phyloP scores from a whole-genome alignment of 1,140 invertebrate species.

The Tribolium castaneum region DNA sequence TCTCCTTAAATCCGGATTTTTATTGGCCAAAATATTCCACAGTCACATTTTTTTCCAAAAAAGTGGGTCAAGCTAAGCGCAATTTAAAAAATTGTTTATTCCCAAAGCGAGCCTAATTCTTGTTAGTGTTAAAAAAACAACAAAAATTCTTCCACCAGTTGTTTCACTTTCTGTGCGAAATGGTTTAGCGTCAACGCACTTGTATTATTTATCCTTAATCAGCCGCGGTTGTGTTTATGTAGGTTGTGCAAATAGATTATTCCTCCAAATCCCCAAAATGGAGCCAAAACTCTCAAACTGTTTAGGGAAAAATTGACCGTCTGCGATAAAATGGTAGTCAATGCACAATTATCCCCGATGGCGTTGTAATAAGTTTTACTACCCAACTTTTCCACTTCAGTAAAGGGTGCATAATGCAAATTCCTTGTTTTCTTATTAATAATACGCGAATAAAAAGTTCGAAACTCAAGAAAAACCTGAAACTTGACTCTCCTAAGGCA shows the following conservation, averaged over 20 bases:
- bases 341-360: background rate
- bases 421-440: slow-evolving; percentile 22
- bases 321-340: background rate
- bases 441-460: slow-evolving; percentile 7
- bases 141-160: background rate
- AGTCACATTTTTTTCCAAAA: background rate
- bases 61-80: background rate
- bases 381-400: slow-evolving; percentile 8
- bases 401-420: slow-evolving; percentile 11
- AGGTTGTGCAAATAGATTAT: background rate
- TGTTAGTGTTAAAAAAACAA: background rate
- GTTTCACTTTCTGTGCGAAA: background rate
- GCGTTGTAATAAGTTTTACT: slow-evolving; percentile 5
- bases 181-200: background rate
- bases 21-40: background rate
- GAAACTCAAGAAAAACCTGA: background rate
- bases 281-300: no score
- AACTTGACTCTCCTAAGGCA: background rate
- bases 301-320: background rate
- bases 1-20: background rate
- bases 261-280: background rate
- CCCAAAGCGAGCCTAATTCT: background rate
- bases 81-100: background rate
- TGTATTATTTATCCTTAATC: background rate
- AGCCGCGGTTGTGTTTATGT: background rate